These are phyloP conservation scores for Pocota personata DNA, from an alignment of 2,888 invertebrate species.

Conservation along the genomic window DNA sequence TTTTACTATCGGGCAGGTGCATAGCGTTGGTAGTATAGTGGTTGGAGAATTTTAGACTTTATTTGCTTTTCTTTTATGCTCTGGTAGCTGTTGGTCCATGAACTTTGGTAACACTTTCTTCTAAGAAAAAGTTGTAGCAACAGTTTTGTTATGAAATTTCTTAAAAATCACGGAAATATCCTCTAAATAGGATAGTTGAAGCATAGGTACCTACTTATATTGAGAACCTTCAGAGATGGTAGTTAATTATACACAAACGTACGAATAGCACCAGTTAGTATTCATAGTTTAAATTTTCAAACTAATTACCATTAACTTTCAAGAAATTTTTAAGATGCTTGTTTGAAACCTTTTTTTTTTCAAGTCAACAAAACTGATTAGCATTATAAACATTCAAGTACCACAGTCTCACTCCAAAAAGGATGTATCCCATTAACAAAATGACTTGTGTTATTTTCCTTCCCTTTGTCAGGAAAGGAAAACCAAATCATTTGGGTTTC, in stretches of 20 bases:
- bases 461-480: neutral
- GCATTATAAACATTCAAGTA: conserved; percentile 19
- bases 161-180: no score
- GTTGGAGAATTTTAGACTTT: no score
- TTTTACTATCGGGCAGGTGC: no score
- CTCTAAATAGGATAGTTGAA: no score
- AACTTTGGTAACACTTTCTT: no score
- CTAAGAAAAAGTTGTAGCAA: no score
- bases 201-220: no score
- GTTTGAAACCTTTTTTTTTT: neutral
- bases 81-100: no score
- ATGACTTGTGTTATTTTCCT: conserved; percentile 43
- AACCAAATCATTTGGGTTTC: conserved; percentile 16
- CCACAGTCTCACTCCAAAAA: neutral
- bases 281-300: neutral
- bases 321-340: conserved; percentile 3
- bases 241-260: neutral
- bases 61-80: no score
- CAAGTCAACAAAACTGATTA: conserved; percentile 29
- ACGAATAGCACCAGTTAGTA: neutral
- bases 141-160: no score
- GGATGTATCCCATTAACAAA: conserved; percentile 31
- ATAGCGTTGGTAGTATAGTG: no score
- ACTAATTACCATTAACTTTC: conserved; percentile 24
- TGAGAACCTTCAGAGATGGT: neutral